Conservation (phyloP, 2,797 vertebrate species). For the Periparus ater region DNA sequence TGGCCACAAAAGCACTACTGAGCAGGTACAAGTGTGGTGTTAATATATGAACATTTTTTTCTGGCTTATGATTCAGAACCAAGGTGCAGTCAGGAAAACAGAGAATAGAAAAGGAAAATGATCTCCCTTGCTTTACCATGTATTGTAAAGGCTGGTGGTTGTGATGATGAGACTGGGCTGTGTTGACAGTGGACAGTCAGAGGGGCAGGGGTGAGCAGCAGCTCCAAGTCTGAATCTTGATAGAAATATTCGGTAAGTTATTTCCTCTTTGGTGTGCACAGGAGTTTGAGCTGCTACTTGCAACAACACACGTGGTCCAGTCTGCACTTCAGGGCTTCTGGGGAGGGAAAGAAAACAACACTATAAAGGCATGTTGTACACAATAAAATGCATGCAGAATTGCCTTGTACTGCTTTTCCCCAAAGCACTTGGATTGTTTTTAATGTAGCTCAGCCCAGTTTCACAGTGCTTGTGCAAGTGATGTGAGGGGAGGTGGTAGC, state of each 20-base stretch:
- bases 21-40: background rate
- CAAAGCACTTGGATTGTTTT: background rate
- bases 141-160: background rate
- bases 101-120: background rate
- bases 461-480: background rate
- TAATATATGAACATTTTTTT: background rate
- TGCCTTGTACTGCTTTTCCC: background rate
- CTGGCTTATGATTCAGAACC: background rate
- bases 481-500: background rate
- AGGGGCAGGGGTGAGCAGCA: background rate
- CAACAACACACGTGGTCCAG: fast-evolving
- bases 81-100: background rate
- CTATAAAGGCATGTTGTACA: background rate
- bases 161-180: background rate
- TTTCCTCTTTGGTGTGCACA: background rate
- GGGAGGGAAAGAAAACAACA: background rate
- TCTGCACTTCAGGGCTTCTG: background rate
- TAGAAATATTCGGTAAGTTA: background rate
- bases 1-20: slow-evolving; percentile 16
- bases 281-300: background rate
- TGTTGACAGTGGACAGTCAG: background rate
- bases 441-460: background rate
- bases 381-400: background rate
- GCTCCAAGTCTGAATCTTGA: background rate
- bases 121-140: background rate